These are phyloP conservation scores for Danio aesculapii DNA, from an alignment of 2,797 vertebrate species.

Conservation along the genomic window DNA sequence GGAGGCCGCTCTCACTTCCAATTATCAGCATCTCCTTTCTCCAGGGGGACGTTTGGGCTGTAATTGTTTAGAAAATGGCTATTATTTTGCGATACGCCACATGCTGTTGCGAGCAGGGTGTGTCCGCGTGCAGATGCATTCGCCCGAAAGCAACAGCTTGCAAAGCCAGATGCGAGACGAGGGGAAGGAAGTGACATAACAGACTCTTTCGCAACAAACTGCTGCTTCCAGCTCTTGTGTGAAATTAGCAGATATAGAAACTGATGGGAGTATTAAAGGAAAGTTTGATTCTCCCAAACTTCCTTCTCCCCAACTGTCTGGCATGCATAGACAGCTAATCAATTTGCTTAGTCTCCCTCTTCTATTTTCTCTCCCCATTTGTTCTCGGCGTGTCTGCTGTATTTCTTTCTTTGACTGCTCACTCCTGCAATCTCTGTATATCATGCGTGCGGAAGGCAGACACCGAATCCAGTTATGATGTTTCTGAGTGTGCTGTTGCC, in stretches of 20 bases:
- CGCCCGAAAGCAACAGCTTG: constrained; percentile 75
- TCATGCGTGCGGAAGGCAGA: constrained; percentile 67
- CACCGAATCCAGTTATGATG: constrained; percentile 64
- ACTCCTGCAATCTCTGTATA: constrained; percentile 60
- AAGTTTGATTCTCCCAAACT: constrained; percentile 44
- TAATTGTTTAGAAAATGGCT: constrained; percentile 63
- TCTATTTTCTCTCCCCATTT: constrained; percentile 58
- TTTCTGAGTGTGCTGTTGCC: constrained; percentile 68
- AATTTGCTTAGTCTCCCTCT: constrained; percentile 67
- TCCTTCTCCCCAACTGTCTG: constrained; percentile 57
- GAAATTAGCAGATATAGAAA: constrained; percentile 75
- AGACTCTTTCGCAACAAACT: constrained; percentile 62
- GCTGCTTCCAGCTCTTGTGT: constrained; percentile 74
- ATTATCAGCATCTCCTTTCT: constrained; percentile 59
- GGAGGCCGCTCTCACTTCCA: constrained; percentile 50
- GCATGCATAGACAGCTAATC: constrained; percentile 72
- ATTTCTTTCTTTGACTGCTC: constrained; percentile 60
- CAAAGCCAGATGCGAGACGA: constrained; percentile 74
- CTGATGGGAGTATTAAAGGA: constrained; percentile 61
- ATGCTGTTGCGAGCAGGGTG: constrained; percentile 59
- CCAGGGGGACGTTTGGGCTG: constrained; percentile 57
- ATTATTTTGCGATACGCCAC: constrained; percentile 63
- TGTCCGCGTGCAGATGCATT: constrained; percentile 65
- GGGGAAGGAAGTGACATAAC: constrained; percentile 68
- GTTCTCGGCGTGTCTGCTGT: constrained; percentile 60